Evolutionary conservation across 2,113 vertebrate species (phyloP), one percentile per base, ranked within the genome.

Genomic region (Cricetomys ansorgei): DNA sequence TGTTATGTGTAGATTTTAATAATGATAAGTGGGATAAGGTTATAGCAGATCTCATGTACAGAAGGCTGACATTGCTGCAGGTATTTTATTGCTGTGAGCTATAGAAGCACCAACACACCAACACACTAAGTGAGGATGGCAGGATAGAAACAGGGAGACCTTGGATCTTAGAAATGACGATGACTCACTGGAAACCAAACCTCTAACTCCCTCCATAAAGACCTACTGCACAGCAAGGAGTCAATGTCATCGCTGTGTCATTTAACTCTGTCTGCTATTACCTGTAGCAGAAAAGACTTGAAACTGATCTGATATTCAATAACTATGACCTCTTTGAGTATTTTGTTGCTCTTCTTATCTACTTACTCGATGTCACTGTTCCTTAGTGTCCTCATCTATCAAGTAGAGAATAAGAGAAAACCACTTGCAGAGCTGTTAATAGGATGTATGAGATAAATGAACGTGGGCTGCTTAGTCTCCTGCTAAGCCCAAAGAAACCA

Each of bases 181-280:
- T 65, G 45, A 97, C 45, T 31, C 27, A 91, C 64, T 50, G 48
- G 87, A 43, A 77, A 27, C 48, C 11, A 88, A 48, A 59, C 23
- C 6, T 75, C 40, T 12, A 76, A 65, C 84, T 8, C 2, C 15
- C 6, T 48, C 21, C 4, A 13, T 64, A 17, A 65, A 80, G 40
- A 43, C 12, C 45, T 77, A 8, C 79, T 72, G 29, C 13, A 50
- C 5, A 62, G 29, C 11, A 84, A 50, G 29, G 40, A 91, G 76
- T 85, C 43, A 88, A 80, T 73, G 13, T 2, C 5, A 11, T n/a
- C 34, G 70, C 12, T 93, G 87, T 72, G 75, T 4, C 7, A 79
- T 91, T 84, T 45, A 31, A 4, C 34, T 93, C n/a, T 45, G 65
- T 62, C 88, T 83, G 91, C 55, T 77, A 75, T 94, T 80, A 43